Percentiles rank a stretch among this genome's conserved stretches.
phyloP scores from a whole-genome alignment of 2,113 vertebrate species.

The Dinomys branickii region DNA sequence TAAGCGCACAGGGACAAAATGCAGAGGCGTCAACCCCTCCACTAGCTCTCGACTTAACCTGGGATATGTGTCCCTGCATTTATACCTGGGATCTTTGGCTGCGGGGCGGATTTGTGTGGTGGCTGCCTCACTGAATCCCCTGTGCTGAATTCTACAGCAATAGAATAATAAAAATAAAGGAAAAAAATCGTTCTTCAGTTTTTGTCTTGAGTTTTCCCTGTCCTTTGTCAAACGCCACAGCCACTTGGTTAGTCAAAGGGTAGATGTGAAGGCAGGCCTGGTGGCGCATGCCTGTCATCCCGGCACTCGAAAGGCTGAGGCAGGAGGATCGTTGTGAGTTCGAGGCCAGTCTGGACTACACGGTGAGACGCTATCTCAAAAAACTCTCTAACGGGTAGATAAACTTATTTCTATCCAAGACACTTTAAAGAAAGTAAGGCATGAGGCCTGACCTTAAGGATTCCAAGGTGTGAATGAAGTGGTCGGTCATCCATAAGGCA shows the following conservation, averaged over 20 bases:
- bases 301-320: background rate
- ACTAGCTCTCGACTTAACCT: background rate
- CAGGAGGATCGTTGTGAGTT: background rate
- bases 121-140: background rate
- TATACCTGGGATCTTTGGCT: background rate
- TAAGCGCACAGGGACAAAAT: background rate
- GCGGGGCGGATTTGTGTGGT: background rate
- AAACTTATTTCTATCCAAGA: background rate
- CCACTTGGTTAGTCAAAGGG: background rate
- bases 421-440: background rate
- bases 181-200: background rate
- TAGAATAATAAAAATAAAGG: constrained; percentile 47
- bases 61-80: background rate
- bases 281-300: background rate
- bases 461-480: background rate
- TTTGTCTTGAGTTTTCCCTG: background rate
- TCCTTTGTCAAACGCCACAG: background rate
- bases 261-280: background rate
- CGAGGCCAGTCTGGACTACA: background rate
- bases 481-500: background rate
- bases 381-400: background rate
- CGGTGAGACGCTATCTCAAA: background rate
- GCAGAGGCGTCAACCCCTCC: background rate
- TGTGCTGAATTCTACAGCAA: background rate
- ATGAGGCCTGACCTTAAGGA: background rate